Conservation (phyloP, 2,888 invertebrate species). For the Cordilura impudica region DNA sequence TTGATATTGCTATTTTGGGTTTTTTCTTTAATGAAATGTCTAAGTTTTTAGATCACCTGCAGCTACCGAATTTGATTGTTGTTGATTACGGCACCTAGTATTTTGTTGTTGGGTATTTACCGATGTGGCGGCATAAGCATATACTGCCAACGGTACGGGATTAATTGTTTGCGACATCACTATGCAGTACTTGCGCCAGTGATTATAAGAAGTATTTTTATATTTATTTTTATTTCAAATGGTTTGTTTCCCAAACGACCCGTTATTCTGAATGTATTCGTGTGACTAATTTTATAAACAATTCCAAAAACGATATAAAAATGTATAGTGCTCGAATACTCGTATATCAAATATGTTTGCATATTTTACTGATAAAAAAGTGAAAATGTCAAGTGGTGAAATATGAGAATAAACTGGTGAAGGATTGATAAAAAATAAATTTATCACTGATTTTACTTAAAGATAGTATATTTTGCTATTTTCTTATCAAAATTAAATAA, state of each 20-base stretch:
- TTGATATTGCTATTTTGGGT: too few species aligned
- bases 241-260: background rate
- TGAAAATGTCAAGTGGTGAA: too few species aligned
- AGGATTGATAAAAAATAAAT: too few species aligned
- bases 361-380: background rate
- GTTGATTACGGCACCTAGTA: background rate
- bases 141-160: background rate
- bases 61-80: conserved; percentile 19
- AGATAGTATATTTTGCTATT: too few species aligned
- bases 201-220: background rate
- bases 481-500: too few species aligned
- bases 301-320: background rate
- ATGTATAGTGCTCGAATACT: background rate
- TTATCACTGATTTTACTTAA: too few species aligned
- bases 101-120: background rate
- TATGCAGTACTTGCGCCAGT: background rate
- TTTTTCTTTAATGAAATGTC: background rate
- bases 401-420: too few species aligned
- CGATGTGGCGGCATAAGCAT: background rate
- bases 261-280: background rate
- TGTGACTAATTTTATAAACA: background rate
- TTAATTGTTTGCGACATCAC: background rate
- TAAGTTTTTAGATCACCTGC: conserved; percentile 6
- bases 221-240: background rate
- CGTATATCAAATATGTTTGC: background rate